Conservation (phyloP, 2,888 invertebrate species). For the Idaea biselata region DNA sequence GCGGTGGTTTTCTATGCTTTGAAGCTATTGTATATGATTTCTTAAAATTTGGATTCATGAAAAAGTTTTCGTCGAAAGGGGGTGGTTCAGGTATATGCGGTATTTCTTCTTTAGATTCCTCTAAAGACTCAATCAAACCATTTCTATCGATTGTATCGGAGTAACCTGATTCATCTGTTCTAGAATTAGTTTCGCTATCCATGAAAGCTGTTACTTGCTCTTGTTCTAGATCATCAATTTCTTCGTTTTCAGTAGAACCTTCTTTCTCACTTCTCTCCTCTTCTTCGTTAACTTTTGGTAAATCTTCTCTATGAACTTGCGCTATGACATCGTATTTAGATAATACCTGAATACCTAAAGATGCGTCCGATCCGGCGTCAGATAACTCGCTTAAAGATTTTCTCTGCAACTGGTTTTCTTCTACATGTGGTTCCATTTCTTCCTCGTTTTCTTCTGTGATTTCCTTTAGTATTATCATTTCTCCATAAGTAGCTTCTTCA, state of each 20-base stretch:
- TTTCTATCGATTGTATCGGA: slow-evolving; percentile 68
- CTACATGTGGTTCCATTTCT: slow-evolving; percentile 18
- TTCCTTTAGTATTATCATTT: slow-evolving; percentile 57
- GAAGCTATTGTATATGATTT: slow-evolving; percentile 48
- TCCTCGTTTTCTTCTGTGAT: slow-evolving; percentile 41
- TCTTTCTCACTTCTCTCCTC: slow-evolving; percentile 52
- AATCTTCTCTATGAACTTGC: slow-evolving; percentile 80
- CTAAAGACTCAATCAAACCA: slow-evolving; percentile 47
- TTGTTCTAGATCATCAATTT: slow-evolving; percentile 34
- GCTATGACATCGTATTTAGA: slow-evolving; percentile 80
- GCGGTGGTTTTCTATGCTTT: slow-evolving; percentile 30
- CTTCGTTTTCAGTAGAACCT: slow-evolving; percentile 28
- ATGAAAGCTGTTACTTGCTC: slow-evolving; percentile 62
- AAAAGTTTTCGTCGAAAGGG: slow-evolving; percentile 63
- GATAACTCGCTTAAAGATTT: slow-evolving; percentile 68
- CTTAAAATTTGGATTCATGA: slow-evolving; percentile 43
- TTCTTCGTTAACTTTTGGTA: slow-evolving; percentile 64
- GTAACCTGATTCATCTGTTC: slow-evolving; percentile 73
- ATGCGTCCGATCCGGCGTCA: slow-evolving; percentile 70
- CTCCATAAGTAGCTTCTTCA: slow-evolving; percentile 69
- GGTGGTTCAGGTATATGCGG: slow-evolving; percentile 66
- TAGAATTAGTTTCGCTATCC: slow-evolving; percentile 65
- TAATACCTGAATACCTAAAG: slow-evolving; percentile 64
- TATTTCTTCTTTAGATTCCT: slow-evolving; percentile 42
- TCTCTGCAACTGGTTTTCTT: slow-evolving; percentile 48